Conservation (phyloP, 2,797 vertebrate genomes). For the Pseudochromis fuscus region DNA sequence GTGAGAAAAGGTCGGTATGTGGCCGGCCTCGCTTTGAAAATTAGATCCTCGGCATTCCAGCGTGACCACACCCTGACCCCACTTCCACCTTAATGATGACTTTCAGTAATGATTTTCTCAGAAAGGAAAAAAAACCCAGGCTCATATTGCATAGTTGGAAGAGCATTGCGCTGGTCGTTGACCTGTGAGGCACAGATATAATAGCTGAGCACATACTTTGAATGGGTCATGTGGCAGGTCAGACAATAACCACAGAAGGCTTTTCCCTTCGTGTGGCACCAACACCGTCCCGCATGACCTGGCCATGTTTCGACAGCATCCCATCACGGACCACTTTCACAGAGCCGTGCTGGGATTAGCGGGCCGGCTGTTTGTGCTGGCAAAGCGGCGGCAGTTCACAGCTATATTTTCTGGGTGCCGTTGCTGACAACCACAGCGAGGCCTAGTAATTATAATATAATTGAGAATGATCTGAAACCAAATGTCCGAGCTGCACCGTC, state of each 20-base stretch:
- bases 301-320: slow-evolving; percentile 70
- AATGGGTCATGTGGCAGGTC: slow-evolving; percentile 41
- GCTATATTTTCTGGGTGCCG: slow-evolving; percentile 75
- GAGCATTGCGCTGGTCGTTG: slow-evolving; percentile 8
- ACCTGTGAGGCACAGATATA: slow-evolving; percentile 36
- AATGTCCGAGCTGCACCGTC: slow-evolving; percentile 63
- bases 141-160: slow-evolving; percentile 18
- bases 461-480: slow-evolving; percentile 76
- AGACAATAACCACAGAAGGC: slow-evolving; percentile 44
- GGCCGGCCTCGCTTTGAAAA: slow-evolving; percentile 4
- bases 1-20: slow-evolving; percentile 55
- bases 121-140: slow-evolving; percentile 9
- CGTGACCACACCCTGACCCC: slow-evolving; percentile 29
- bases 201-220: slow-evolving; percentile 33
- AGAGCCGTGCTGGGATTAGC: slow-evolving; percentile 78
- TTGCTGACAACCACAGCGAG: slow-evolving; percentile 75
- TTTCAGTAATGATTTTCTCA: slow-evolving; percentile 58
- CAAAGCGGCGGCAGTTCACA: slow-evolving; percentile 72
- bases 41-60: slow-evolving; percentile 5
- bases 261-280: slow-evolving; percentile 41
- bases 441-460: slow-evolving; percentile 79
- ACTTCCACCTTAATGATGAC: slow-evolving; percentile 33
- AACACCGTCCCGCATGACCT: slow-evolving; percentile 62
- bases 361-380: slow-evolving; percentile 82
- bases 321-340: slow-evolving; percentile 70